Evolutionary conservation across 35 echinoderm and acorn worm species (phyloP), one percentile per base, ranked within the genome.

Genomic region (Heliocidaris erythrogramma): DNA sequence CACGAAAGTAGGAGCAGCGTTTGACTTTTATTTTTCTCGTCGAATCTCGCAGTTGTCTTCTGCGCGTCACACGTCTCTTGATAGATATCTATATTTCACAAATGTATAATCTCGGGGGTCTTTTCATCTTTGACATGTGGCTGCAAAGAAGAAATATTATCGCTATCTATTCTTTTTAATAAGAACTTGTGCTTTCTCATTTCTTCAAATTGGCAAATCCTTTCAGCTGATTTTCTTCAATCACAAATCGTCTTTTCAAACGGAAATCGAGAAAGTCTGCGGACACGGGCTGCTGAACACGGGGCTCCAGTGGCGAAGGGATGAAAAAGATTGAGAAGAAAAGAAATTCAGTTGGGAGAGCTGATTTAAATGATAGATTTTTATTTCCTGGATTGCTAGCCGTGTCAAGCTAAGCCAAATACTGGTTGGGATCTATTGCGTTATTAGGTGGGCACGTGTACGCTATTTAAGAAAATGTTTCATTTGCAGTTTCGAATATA

Each of bases 41-140:
- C 21, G 65, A 78, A 21, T 27, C 18, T 78, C 65, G 21, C 18
- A 3, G 65, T 78, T 78, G 65, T 27, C 27, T 27, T 7, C 27
- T 0, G 27, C 65, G 65, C 21, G 65, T 78, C 21, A 78, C 65
- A 27, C 65, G 21, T 78, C 65, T 7, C 21, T 5, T 78, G 27
- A 78, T 78, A 78, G 65, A 78, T n/a, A 78, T 78, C 65, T 78
- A 78, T 78, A 78, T 78, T 24, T 78, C 65, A 78, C 65, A 78
- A 78, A 78, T 24, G 18, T 24, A 13, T 27, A 78, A 78, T 78
- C 65, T 78, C 21, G 27, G 27, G 18, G 65, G 1, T 78, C 60
- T 69, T 14, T 78, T 78, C 65, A 78, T 27, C 18, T n/a, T 18
- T 78, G 65, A 78, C 65, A 78, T 78, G 65, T 78, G 17, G 21